These are phyloP conservation scores for Gymnocephalus cernua DNA, from an alignment of 2,113 vertebrate species.

Conservation along the genomic window DNA sequence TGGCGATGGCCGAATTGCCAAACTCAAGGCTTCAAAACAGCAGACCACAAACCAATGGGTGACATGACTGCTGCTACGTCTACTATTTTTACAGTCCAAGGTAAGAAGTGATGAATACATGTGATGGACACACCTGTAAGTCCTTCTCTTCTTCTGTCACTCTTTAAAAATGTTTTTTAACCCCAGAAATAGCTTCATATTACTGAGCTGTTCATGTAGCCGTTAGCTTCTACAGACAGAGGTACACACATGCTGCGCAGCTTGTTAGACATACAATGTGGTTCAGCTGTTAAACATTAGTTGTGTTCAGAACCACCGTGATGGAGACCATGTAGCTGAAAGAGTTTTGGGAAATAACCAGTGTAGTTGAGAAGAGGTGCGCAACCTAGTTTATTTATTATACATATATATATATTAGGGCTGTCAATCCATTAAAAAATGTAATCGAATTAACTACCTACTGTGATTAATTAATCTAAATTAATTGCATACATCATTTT, in stretches of 20 bases:
- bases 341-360: not conserved
- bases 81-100: too few relatives aligned
- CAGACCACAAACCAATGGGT: too few relatives aligned
- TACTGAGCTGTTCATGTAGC: not conserved
- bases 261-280: not conserved
- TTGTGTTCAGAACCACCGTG: not conserved
- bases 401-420: too few relatives aligned
- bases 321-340: not conserved
- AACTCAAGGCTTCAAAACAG: too few relatives aligned
- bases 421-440: too few relatives aligned
- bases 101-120: not conserved
- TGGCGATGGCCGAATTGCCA: too few relatives aligned
- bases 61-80: too few relatives aligned
- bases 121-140: not conserved
- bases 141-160: not conserved
- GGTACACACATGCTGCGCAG: not conserved
- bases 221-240: not conserved
- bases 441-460: too few relatives aligned
- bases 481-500: too few relatives aligned
- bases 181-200: not conserved
- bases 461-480: too few relatives aligned
- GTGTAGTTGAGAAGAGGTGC: not conserved
- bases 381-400: not conserved
- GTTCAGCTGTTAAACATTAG: not conserved
- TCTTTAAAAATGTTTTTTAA: not conserved